phyloP scores from a whole-genome alignment of 2,797 vertebrate species.

The Sciurus carolinensis region DNA sequence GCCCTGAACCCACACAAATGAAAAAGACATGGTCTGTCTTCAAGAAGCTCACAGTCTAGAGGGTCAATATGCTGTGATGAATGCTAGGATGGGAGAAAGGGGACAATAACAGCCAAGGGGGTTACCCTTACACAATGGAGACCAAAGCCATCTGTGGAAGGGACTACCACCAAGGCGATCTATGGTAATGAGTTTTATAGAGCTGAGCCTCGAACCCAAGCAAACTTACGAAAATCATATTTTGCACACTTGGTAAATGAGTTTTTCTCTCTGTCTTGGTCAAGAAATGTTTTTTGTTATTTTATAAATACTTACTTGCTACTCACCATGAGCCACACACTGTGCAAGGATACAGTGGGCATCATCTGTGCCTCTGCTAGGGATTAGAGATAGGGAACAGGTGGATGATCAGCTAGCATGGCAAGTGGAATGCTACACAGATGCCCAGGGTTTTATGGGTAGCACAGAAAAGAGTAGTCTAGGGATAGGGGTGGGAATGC shows the following conservation, averaged over 20 bases:
- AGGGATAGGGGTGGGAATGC: background rate
- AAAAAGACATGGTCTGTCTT: background rate
- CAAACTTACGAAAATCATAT: background rate
- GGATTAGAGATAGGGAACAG: background rate
- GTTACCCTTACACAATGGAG: background rate
- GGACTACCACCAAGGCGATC: background rate
- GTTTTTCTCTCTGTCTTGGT: background rate
- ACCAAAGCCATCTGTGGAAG: background rate
- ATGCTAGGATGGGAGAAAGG: background rate
- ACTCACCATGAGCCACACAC: background rate
- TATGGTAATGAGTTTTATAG: background rate
- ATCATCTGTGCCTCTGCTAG: background rate
- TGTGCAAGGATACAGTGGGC: background rate
- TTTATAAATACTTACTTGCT: background rate
- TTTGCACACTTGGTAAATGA: slow-evolving; percentile 11
- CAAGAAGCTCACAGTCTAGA: background rate
- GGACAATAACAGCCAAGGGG: background rate
- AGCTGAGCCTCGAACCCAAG: background rate
- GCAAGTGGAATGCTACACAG: background rate
- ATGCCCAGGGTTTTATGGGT: background rate
- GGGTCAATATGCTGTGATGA: background rate
- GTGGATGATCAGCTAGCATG: background rate
- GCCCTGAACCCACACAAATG: background rate
- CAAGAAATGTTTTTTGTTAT: background rate
- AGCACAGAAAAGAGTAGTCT: background rate